A percentile compares a stretch with the other conserved stretches of the same genome.
These are phyloP conservation scores for Tenthredo scrophulariae DNA, from an alignment of 2,888 invertebrate species.

Conservation along the genomic window DNA sequence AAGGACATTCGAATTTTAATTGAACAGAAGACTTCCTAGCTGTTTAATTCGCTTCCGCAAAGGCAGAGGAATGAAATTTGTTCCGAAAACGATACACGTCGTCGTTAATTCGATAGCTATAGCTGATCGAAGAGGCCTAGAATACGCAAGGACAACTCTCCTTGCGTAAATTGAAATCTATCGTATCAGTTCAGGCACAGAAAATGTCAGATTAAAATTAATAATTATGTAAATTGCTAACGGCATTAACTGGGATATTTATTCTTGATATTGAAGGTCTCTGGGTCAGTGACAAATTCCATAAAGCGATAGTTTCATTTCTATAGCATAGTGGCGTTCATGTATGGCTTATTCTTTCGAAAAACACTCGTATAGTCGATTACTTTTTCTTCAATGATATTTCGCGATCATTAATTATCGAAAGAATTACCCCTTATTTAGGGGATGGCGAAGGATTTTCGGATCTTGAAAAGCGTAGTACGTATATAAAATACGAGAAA, in stretches of 20 bases:
- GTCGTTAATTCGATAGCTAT: not conserved
- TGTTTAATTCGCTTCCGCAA: not conserved
- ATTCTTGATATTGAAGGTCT: not conserved
- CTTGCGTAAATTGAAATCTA: not conserved
- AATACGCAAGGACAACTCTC: slow-evolving; percentile 11
- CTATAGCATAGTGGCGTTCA: not conserved
- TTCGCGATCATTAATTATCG: too few species aligned
- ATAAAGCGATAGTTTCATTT: not conserved
- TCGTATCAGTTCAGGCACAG: not conserved
- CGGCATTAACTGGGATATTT: not conserved
- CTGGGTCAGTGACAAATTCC: not conserved
- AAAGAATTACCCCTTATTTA: too few species aligned
- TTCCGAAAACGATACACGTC: not conserved
- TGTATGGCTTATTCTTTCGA: not conserved
- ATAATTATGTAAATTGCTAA: not conserved
- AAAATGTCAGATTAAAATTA: not conserved
- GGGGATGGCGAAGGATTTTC: not conserved
- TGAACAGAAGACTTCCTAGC: not conserved
- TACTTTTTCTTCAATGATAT: too few species aligned
- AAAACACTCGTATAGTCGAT: not conserved
- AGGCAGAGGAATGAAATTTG: not conserved
- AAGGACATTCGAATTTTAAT: slow-evolving; percentile 19
- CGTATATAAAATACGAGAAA: not conserved
- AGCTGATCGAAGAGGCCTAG: not conserved
- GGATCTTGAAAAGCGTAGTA: not conserved